These are phyloP conservation scores for Darevskia mixta DNA, from an alignment of 2,797 vertebrate genomes.

Conservation along the genomic window DNA sequence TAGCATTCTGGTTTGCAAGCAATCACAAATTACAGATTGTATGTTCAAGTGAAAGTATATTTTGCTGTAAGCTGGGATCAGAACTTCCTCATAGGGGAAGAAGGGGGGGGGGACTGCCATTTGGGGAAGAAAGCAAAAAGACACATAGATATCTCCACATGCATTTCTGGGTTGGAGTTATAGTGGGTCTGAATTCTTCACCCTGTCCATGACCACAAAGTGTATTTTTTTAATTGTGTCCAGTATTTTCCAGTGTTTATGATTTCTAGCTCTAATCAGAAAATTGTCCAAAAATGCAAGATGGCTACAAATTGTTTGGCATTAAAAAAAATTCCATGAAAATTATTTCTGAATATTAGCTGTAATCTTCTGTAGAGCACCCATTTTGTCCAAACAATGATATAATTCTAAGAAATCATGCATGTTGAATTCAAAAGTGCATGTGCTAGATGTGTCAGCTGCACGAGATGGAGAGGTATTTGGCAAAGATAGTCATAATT, in stretches of 20 bases:
- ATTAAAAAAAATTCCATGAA: neutral
- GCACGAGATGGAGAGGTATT: neutral
- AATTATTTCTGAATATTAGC: neutral
- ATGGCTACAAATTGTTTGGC: neutral
- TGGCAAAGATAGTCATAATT: neutral
- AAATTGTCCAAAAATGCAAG: neutral
- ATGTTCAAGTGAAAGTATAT: neutral
- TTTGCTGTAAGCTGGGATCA: neutral
- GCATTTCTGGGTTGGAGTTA: neutral
- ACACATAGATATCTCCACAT: neutral
- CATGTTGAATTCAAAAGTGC: neutral
- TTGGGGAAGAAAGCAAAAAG: neutral
- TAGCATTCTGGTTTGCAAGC: neutral
- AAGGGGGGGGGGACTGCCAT: neutral
- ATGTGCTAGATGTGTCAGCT: neutral
- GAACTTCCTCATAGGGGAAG: neutral
- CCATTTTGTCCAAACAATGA: neutral
- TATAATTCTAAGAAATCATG: no score
- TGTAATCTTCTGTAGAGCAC: neutral
- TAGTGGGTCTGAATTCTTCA: neutral
- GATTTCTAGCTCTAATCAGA: neutral
- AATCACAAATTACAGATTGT: neutral
- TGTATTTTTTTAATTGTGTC: neutral
- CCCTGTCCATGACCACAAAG: neutral
- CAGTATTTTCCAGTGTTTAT: neutral